These are phyloP conservation scores for Peucedramus taeniatus DNA, from an alignment of 2,113 vertebrate genomes.

Conservation along the genomic window DNA sequence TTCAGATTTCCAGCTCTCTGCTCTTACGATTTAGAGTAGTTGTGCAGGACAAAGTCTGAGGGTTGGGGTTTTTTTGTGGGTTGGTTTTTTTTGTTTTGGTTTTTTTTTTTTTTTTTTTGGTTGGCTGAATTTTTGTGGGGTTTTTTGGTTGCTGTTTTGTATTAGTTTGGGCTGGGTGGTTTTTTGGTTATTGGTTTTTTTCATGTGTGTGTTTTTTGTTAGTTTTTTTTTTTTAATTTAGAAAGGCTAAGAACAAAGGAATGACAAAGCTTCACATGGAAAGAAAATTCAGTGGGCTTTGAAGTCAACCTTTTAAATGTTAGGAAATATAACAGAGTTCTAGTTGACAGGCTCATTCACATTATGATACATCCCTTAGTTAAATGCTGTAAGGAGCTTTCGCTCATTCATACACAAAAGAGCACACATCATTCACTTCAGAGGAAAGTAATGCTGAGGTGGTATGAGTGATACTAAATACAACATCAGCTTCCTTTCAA, in stretches of 20 bases:
- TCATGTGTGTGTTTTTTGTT: background rate
- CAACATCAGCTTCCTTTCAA: background rate
- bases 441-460: background rate
- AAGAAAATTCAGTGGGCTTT: background rate
- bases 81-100: background rate
- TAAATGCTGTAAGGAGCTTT: background rate
- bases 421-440: background rate
- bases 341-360: background rate
- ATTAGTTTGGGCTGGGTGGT: background rate
- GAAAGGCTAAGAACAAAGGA: background rate
- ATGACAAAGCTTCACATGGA: background rate
- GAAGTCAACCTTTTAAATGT: background rate
- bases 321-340: background rate
- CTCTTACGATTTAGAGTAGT: background rate
- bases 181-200: too few relatives aligned
- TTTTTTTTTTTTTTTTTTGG: too few relatives aligned
- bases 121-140: rapidly evolving
- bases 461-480: background rate
- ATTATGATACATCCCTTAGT: background rate
- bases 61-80: background rate
- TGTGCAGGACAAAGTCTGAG: background rate
- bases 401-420: background rate
- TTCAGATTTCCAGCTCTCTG: background rate
- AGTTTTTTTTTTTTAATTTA: background rate
- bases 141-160: background rate